Evolutionary conservation across 1,140 invertebrate species (phyloP), one percentile per base, ranked within the genome.

Genomic region (Drosophila subobscura): DNA sequence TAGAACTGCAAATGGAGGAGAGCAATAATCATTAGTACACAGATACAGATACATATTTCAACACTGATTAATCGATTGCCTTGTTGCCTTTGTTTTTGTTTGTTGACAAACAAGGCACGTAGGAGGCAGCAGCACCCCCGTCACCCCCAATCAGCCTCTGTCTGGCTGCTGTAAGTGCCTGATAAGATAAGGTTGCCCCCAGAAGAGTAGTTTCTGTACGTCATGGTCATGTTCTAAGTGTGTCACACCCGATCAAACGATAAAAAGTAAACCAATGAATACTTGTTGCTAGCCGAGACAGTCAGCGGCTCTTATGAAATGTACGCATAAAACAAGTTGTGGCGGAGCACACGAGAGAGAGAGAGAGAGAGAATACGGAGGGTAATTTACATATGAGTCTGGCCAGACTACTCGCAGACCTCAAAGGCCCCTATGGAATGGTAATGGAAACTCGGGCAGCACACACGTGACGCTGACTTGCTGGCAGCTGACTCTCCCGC

Each of bases 41-140:
- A 56, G 3, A 8, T 29, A 42, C 44, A 56, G 41, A 58, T 59
- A 22, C 25, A 68, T 55, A 53, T 55, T 37, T 40, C 16, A 10
- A 22, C 16, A 61, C 55, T 49, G 58, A 59, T 56, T 61, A 68
- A 56, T 57, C 46, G 20, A 59, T 66, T 47, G 23, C 4, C 46
- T 25, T 45, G 29, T 10, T 33, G 29, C 8, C 8, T 46, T 12
- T 46, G 16, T 20, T 20, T 20, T 1, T 20, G 16, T 76, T 77
- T 85, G 80, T 85, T 84, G 83, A 81, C 81, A 86, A 85, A 85
- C 73, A 85, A 57, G 44, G 41, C 44, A 58, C 51, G 46, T 37
- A 51, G 45, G 16, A 33, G 23, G 27, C 33, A 37, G 22, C 41
- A 44, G 16, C 68, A 5, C 54, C 54, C 72, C 22, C 23, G 7